Conservation (phyloP, 2,797 vertebrate species). For the Mus spretus region DNA sequence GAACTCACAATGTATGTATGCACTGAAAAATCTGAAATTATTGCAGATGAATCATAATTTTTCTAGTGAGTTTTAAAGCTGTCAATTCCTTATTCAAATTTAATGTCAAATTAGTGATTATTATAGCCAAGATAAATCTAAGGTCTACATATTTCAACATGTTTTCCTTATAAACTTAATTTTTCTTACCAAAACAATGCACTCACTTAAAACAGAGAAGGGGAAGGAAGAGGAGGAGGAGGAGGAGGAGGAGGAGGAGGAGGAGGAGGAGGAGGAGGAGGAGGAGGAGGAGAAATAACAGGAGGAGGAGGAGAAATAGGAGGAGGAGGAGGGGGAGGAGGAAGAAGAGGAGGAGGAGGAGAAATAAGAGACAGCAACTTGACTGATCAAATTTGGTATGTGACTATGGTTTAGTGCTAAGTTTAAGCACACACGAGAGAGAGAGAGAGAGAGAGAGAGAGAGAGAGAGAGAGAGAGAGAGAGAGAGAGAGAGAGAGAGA, state of each 20-base stretch:
- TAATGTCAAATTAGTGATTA: slow-evolving; percentile 39
- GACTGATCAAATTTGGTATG: neutral
- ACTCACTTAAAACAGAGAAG: slow-evolving; percentile 41
- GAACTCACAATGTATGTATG: neutral
- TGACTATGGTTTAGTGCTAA: neutral
- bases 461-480: too few relatives aligned
- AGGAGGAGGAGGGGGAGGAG: too few relatives aligned
- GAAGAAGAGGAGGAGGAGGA: neutral
- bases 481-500: too few relatives aligned
- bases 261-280: neutral
- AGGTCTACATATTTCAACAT: slow-evolving; percentile 44
- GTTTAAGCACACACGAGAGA: neutral
- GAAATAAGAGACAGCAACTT: slow-evolving; percentile 14
- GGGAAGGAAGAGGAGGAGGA: neutral
- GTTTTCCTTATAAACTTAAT: slow-evolving; percentile 37
- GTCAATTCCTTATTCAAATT: slow-evolving; percentile 51
- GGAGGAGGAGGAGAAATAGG: too few relatives aligned
- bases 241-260: neutral
- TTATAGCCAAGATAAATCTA: slow-evolving; percentile 42
- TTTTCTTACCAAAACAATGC: slow-evolving; percentile 53
- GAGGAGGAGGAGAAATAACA: too few relatives aligned
- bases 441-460: too few relatives aligned
- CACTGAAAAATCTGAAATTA: slow-evolving; percentile 44
- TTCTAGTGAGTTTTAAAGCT: slow-evolving; percentile 26
- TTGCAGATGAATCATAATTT: slow-evolving; percentile 25